Percentiles rank a stretch among this genome's conserved stretches.
Evolutionary conservation across 1,140 invertebrate species (phyloP).

Genomic region (Eulimnadia texana): DNA sequence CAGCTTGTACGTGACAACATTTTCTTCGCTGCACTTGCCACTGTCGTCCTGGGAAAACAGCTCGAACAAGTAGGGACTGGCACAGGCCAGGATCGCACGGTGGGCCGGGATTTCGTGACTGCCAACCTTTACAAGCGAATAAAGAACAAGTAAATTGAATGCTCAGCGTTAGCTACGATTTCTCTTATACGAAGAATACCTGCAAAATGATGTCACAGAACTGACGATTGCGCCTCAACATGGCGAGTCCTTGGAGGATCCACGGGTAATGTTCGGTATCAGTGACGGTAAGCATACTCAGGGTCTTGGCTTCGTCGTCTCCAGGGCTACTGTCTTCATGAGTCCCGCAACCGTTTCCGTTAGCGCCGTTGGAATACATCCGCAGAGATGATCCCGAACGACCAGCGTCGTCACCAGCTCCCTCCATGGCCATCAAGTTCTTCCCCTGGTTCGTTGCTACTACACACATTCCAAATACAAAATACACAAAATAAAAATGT

Average conservation of each 20-base stretch:
- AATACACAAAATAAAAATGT: too few relatives aligned
- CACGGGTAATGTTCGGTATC: constrained; percentile 38
- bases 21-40: constrained; percentile 26
- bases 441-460: background rate
- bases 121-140: constrained; percentile 34
- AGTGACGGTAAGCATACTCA: constrained; percentile 21
- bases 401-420: too few relatives aligned
- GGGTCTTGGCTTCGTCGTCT: background rate
- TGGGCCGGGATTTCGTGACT: constrained; percentile 58
- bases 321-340: background rate
- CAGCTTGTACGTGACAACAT: constrained; percentile 44
- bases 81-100: constrained; percentile 55
- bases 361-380: background rate
- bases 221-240: constrained; percentile 55
- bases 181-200: constrained; percentile 33
- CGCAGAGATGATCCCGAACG: background rate
- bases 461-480: too few relatives aligned
- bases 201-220: constrained; percentile 66
- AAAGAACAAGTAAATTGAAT: background rate
- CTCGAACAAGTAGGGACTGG: constrained; percentile 60
- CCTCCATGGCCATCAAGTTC: background rate
- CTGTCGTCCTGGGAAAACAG: constrained; percentile 47
- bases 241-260: constrained; percentile 48
- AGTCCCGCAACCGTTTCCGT: background rate
- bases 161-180: background rate